Conservation (phyloP, 2,888 invertebrate species). For the Notodonta ziczac region DNA sequence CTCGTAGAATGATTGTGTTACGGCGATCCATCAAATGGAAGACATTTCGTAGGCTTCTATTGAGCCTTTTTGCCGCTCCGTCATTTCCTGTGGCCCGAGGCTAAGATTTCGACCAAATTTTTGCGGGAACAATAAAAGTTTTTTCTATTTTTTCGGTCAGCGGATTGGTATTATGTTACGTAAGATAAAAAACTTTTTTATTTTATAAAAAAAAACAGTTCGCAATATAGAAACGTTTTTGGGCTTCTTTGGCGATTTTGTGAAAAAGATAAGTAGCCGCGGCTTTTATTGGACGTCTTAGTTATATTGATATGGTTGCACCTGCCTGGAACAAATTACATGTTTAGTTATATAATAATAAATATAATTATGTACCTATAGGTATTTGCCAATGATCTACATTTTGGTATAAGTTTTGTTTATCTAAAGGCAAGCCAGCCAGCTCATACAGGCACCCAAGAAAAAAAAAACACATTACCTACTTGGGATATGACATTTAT, state of each 20-base stretch:
- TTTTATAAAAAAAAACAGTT: conserved; percentile 52
- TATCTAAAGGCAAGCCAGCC: too few species aligned
- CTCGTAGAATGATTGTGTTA: conserved; percentile 79
- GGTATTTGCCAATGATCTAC: too few species aligned
- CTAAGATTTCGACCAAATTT: conserved; percentile 68
- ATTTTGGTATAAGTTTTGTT: too few species aligned
- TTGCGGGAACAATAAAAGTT: conserved; percentile 74
- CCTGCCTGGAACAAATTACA: conserved; percentile 28
- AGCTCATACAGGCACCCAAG: too few species aligned
- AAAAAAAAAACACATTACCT: too few species aligned
- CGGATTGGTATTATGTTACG: conserved; percentile 72
- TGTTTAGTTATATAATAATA: too few species aligned
- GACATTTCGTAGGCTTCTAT: conserved; percentile 75
- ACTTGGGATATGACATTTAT: too few species aligned
- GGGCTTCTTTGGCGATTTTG: conserved; percentile 49
- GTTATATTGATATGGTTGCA: conserved; percentile 35
- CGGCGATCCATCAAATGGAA: conserved; percentile 78
- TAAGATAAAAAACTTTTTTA: conserved; percentile 59
- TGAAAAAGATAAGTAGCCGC: conserved; percentile 53
- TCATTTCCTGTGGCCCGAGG: conserved; percentile 79
- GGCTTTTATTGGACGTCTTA: conserved; percentile 38
- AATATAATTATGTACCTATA: too few species aligned
- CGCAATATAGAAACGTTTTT: conserved; percentile 52
- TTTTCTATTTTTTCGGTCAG: conserved; percentile 73
- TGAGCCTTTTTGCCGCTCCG: conserved; percentile 69